These are phyloP conservation scores for Montifringilla adamsi DNA, from an alignment of 2,113 vertebrate genomes.

Conservation along the genomic window DNA sequence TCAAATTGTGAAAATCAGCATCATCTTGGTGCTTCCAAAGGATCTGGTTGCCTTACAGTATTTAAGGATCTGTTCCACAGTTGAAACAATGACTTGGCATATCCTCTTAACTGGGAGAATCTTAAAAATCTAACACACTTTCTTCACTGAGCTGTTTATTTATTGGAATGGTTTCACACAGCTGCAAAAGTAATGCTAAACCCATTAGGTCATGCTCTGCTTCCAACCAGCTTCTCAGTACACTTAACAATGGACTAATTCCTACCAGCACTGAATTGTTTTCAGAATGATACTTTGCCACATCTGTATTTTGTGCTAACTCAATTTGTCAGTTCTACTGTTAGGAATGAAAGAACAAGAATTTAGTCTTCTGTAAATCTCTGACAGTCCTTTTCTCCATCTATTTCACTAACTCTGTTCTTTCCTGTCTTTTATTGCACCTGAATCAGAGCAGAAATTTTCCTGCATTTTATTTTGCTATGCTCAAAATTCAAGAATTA, in stretches of 20 bases:
- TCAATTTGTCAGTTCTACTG: neutral
- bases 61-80: neutral
- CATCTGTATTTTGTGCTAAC: neutral
- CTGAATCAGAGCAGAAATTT: neutral
- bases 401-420: neutral
- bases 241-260: conserved; percentile 29
- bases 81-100: conserved; percentile 12
- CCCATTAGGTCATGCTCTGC: conserved; percentile 22
- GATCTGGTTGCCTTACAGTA: neutral
- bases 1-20: neutral
- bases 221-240: neutral
- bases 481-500: neutral
- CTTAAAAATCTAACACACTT: conserved; percentile 2
- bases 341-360: neutral
- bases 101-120: neutral
- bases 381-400: neutral
- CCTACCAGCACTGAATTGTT: neutral
- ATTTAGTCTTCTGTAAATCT: neutral
- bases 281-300: neutral
- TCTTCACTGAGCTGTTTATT: conserved; percentile 25
- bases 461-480: neutral
- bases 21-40: neutral
- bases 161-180: conserved; percentile 18
- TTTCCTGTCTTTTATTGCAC: neutral
- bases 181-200: conserved; percentile 17